Conservation (phyloP, 2,113 vertebrate species). For the Anhinga rufa region DNA sequence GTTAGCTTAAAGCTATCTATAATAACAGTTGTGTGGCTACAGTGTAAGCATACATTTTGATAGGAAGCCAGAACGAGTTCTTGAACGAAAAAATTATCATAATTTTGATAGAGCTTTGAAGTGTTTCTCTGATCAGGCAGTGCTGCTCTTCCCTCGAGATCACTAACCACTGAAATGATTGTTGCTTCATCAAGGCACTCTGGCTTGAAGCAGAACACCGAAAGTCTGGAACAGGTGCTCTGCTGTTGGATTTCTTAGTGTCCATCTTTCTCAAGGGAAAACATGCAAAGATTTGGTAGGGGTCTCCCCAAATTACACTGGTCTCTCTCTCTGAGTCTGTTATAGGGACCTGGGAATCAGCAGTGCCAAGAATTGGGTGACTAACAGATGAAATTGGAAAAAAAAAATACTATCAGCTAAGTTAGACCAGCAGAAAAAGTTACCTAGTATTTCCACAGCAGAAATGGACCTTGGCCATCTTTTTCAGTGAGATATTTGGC, state of each 20-base stretch:
- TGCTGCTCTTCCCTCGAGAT: background rate
- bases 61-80: conserved; percentile 27
- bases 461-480: background rate
- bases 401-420: background rate
- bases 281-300: background rate
- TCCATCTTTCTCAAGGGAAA: background rate
- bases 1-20: conserved; percentile 36
- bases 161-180: background rate
- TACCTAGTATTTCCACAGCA: background rate
- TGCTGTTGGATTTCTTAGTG: background rate
- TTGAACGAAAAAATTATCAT: conserved; percentile 53
- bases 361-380: background rate
- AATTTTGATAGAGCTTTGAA: conserved; percentile 51
- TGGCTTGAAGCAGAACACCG: background rate
- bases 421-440: background rate
- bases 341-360: background rate
- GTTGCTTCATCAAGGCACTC: background rate
- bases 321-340: background rate
- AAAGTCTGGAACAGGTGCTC: background rate
- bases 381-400: background rate
- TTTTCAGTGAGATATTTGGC: background rate
- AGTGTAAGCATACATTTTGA: conserved; percentile 15
- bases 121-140: conserved; percentile 30
- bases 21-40: conserved; percentile 2
- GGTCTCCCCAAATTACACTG: background rate